Base-by-base conservation (phyloP, 2,113 vertebrate genomes). In the Chloebia gouldiae region DNA sequence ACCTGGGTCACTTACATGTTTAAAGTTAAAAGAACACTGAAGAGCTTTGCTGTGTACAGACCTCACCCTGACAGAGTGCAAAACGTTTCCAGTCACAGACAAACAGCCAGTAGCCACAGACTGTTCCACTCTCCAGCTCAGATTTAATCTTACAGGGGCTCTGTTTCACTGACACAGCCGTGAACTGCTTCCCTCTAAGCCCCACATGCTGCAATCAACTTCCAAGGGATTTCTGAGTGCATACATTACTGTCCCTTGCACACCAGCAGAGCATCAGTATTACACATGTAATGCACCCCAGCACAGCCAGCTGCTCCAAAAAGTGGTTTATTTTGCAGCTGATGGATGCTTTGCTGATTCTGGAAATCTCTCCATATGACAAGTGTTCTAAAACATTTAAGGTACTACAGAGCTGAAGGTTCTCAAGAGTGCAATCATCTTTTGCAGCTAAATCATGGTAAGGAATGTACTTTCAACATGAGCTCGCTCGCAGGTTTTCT, bases 321-420 rank as follows among this genome's bases (percentile, higher is more conserved):
- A 88, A 87, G 64, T 27, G 65, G 50, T 88, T 87, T 93, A 51
- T 85, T 95, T 86, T 78, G 72, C 79, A 90, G 71, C 73, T 91
- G 78, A 93, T 92, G 3, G 13, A 91, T 83, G 71, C 65, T 81
- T 88, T 95, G 81, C 90, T 80, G 89, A 77, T 80, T 95, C 88
- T 87, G 85, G 95, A 95, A 94, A 78, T 78, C 85, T 87, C 88
- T 92, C 78, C 57, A 15, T 39, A n/a, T 81, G 95, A 86, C 90
- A 95, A 96, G 89, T 81, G 80, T 89, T 91, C 92, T 93, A 88
- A 93, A 91, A 93, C 86, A 86, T 86, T 88, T 89, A 81, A 95
- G 81, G 78, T 71, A 91, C 59, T 87, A 64, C 45, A 95, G 86
- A 91, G 77, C 75, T 89, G 51, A 50, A 81, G 77, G 81, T 78